phyloP scores from a whole-genome alignment of 2,888 invertebrate genomes.

The Phlogophora meticulosa region DNA sequence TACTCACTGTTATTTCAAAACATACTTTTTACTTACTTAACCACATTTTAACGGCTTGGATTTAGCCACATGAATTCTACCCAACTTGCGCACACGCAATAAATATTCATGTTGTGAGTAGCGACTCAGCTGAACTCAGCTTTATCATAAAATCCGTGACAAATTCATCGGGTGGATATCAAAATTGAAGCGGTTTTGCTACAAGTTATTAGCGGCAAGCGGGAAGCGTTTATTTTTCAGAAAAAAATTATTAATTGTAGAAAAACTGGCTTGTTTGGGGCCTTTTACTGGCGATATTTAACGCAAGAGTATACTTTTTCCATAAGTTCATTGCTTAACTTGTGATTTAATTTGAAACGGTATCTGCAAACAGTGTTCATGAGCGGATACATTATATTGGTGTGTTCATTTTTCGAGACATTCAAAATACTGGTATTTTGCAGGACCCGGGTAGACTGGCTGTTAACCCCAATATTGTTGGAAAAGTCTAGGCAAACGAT shows the following conservation, averaged over 20 bases:
- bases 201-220: slow-evolving; percentile 30
- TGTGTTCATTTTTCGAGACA: no score
- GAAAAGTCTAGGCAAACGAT: no score
- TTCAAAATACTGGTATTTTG: no score
- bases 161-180: slow-evolving; percentile 76
- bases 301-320: no score
- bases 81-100: slow-evolving; percentile 33
- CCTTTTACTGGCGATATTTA: no score
- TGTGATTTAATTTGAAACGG: background rate
- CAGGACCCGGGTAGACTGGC: no score
- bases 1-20: slow-evolving; percentile 8
- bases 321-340: no score
- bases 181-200: slow-evolving; percentile 65
- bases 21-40: background rate
- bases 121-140: slow-evolving; percentile 43
- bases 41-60: slow-evolving; percentile 18
- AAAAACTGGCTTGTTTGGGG: no score
- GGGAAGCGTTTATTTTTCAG: background rate
- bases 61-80: slow-evolving; percentile 31
- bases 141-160: slow-evolving; percentile 68
- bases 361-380: background rate
- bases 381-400: background rate
- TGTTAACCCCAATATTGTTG: no score
- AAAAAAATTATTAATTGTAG: background rate
- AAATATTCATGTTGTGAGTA: slow-evolving; percentile 63